A percentile compares a stretch with the other conserved stretches of the same genome.
Evolutionary conservation across 2,888 invertebrate genomes (phyloP).

Genomic region (Monoplex corrugatus): DNA sequence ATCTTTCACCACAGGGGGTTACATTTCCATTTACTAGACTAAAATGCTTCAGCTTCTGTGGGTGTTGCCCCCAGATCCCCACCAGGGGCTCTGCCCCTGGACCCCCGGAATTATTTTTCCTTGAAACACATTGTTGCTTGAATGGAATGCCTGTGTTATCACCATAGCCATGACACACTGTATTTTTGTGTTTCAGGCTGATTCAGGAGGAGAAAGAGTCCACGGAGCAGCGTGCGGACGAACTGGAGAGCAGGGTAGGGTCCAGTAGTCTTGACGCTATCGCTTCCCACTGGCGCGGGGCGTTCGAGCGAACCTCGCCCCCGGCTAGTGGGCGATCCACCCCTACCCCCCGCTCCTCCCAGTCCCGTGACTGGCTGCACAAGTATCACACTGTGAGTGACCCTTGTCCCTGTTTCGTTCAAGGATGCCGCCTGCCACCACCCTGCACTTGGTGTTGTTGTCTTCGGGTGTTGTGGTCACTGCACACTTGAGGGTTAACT

Average conservation of each 20-base stretch:
- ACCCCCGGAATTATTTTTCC: too few relatives aligned
- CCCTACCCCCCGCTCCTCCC: conserved; percentile 83
- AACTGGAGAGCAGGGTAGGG: conserved; percentile 95
- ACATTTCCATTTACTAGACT: too few relatives aligned
- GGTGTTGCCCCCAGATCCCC: too few relatives aligned
- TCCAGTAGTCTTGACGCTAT: conserved; percentile 88
- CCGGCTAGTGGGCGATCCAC: conserved; percentile 93
- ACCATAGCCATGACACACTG: not conserved
- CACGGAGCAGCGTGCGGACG: conserved; percentile 97
- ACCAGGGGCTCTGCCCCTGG: too few relatives aligned
- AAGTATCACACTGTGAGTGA: conserved; percentile 96
- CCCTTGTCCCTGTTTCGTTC: not conserved
- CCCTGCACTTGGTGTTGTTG: not conserved
- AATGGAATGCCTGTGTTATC: too few relatives aligned
- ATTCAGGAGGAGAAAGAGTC: conserved; percentile 93
- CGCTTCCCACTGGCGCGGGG: conserved; percentile 89
- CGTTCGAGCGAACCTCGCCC: conserved; percentile 85
- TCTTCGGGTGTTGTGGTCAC: not conserved
- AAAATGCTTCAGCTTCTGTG: too few relatives aligned
- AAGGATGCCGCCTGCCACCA: not conserved
- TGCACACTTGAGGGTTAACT: too few relatives aligned
- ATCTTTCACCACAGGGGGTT: too few relatives aligned
- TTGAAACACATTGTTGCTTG: too few relatives aligned
- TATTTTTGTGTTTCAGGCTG: conserved; percentile 79
- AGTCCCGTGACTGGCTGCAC: conserved; percentile 85